Evolutionary conservation across 2,888 invertebrate genomes (phyloP), one percentile per base, ranked within the genome.

Genomic region (Xanthorhoe spadicearia): DNA sequence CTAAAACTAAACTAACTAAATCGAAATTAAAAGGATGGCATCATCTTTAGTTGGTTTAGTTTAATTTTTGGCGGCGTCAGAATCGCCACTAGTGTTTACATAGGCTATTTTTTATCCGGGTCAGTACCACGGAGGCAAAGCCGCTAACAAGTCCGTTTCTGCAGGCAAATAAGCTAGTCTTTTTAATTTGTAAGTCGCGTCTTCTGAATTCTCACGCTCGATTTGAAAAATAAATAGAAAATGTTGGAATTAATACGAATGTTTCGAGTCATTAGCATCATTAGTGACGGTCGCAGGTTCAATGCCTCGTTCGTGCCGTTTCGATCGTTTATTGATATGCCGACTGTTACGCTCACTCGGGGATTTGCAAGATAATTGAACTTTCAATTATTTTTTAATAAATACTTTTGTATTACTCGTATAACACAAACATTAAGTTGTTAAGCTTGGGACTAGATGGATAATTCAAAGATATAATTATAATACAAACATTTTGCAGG

Each of bases 181-280:
- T 23, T 3, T 3, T 3, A 23, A 23, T 2, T 43, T 13, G 13
- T 13, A 43, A 49, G 59, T 46, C 46, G 60, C 60, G 43, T 60
- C 52, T 28, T 17, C 5, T 10, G n/a, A 17, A 32, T 15, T 10
- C 0, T 38, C 17, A 38, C n/a, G n/a, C 46, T 52, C 18, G 32
- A 19, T 13, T 38, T 19, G 38, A 59, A 38, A 58, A 52, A 60
- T 53, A 46, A 46, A 56, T 19, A 13, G 46, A 38, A 56, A 48
- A 19, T 35, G 52, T 10, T 43, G 38, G 18, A 43, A 55, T 55
- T 19, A 56, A 38, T 43, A 46, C 28, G 3, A 48, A 46, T 51
- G 17, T 46, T 32, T 32, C 0, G n/a, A 46, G 60, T 52, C 60
- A 52, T 46, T 52, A 60, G 43, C 43, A 46, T 52, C 60, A 48